phyloP scores from a whole-genome alignment of 2,113 vertebrate species.

The Passer montanus region DNA sequence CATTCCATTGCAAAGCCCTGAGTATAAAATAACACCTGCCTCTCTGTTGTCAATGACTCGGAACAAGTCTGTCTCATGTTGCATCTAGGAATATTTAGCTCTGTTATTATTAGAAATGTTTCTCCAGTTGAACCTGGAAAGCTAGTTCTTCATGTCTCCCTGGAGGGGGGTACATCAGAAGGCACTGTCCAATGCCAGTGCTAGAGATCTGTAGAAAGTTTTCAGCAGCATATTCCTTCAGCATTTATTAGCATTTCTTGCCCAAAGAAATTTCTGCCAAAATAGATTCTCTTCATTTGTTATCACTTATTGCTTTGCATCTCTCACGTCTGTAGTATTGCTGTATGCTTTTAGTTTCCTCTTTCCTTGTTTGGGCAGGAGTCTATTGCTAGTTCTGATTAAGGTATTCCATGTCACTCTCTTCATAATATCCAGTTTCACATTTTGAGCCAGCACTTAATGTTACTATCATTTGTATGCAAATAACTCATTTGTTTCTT shows the following conservation, averaged over 20 bases:
- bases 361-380: not conserved
- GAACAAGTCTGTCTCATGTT: slow-evolving; percentile 2
- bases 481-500: not conserved
- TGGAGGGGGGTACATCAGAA: not conserved
- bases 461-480: not conserved
- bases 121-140: not conserved
- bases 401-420: not conserved
- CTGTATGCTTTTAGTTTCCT: not conserved
- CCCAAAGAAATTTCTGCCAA: not conserved
- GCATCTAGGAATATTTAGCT: slow-evolving; percentile 1
- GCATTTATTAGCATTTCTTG: not conserved
- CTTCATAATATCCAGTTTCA: not conserved
- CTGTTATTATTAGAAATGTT: not conserved
- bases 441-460: not conserved
- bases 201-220: not conserved
- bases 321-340: not conserved
- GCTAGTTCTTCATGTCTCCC: not conserved
- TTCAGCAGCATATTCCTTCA: not conserved
- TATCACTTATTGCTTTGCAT: not conserved
- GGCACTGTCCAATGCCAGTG: not conserved
- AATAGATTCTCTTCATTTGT: not conserved
- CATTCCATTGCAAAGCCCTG: not conserved
- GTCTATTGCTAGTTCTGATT: not conserved
- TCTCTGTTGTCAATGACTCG: not conserved
- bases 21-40: not conserved